Base-by-base conservation (phyloP, 2,113 vertebrate genomes). In the Setophaga petechia region DNA sequence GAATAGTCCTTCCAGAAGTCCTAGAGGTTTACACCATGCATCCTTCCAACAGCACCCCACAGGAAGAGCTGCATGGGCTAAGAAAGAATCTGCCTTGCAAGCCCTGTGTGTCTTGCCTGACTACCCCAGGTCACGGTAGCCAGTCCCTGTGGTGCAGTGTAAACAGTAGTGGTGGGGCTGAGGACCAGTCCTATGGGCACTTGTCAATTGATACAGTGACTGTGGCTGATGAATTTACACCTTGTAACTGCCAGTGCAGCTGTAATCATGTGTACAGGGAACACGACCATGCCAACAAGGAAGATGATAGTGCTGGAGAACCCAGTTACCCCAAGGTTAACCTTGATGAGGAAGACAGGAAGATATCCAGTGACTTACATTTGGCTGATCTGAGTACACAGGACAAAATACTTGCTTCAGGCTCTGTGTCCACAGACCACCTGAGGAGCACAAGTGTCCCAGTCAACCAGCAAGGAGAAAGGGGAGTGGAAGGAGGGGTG, bases 161-260 rank as follows among this genome's bases (percentile, higher is more conserved):
- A n/a, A 96, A 92, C n/a, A 71, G 83, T 1, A 96, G 86, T 15
- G 94, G 86, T 10, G 96, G 90, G 20, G 93, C 96, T 37, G 58
- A 21, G 55, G 95, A 98, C 24, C 97, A 87, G 83, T 98, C 98
- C 0, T 97, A 97, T 0, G 98, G 98, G 25, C 97, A 98, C n/a
- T 88, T 99, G 67, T 99, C 99, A 84, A 98, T 99, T 15, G 97
- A 98, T 66, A 99, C 98, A 0, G 99, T 99, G 33, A 99, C 96
- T 0, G 98, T 99, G 76, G 97, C 91, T 7, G 98, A 96, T 16
- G 98, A 98, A 43, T 98, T 96, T 61, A 94, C 79, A 2, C 54
- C 82, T 7, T 96, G 95, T 11, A 27, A 74, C 63, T 95, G 97
- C 84, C 94, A 94, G 15, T 90, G 87, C 79, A 89, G 89, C 22